A percentile compares a stretch with the other conserved stretches of the same genome.
These are phyloP conservation scores for Telmatochromis brichardi DNA, from an alignment of 2,113 vertebrate species.

Conservation along the genomic window DNA sequence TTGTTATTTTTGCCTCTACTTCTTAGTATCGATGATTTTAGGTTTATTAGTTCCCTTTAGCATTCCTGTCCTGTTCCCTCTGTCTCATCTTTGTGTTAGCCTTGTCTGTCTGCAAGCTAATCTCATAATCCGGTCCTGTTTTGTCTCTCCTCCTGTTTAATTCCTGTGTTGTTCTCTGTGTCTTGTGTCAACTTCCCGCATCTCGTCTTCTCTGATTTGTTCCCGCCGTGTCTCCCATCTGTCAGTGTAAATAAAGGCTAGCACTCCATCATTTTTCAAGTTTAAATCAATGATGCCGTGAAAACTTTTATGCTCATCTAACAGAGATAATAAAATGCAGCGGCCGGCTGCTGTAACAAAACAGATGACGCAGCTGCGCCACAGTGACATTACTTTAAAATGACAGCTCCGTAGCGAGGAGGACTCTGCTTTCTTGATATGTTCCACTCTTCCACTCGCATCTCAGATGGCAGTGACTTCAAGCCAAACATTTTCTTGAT, in stretches of 20 bases:
- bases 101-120: not conserved
- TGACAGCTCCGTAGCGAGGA: fast-evolving
- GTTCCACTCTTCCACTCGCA: not conserved
- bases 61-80: not conserved
- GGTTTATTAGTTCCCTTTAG: not conserved
- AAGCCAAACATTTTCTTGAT: not conserved
- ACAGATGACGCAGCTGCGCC: not conserved
- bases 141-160: not conserved
- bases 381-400: not conserved
- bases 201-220: not conserved
- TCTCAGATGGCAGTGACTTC: not conserved
- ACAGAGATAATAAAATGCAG: not conserved
- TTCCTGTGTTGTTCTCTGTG: not conserved
- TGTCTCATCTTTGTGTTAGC: not conserved
- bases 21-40: not conserved
- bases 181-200: not conserved
- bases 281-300: not conserved
- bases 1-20: not conserved
- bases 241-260: not conserved
- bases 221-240: not conserved
- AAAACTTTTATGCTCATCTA: not conserved
- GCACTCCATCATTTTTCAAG: not conserved
- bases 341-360: not conserved
- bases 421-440: not conserved
- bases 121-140: not conserved